phyloP scores from a whole-genome alignment of 1,140 invertebrate genomes.

The Pseudoatta argentina region DNA sequence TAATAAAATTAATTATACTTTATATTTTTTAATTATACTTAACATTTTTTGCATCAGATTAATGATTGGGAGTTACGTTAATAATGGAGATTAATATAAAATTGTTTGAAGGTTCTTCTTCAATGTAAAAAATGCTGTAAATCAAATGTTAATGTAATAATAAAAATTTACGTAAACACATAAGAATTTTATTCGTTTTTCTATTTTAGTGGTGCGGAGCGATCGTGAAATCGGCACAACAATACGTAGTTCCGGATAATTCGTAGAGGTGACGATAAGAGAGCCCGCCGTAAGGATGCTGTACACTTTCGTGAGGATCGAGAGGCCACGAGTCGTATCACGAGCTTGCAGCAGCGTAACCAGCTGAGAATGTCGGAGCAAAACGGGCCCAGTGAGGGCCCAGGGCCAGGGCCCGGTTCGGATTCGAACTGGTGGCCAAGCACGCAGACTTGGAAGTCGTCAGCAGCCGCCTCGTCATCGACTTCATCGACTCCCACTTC shows the following conservation, averaged over 20 bases:
- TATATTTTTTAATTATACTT: not conserved
- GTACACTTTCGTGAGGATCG: slow-evolving; percentile 74
- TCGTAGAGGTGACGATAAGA: slow-evolving; percentile 3
- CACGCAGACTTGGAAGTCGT: slow-evolving; percentile 82
- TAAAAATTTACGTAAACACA: not conserved
- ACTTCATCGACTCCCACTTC: slow-evolving; percentile 67
- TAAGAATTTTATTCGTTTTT: not conserved
- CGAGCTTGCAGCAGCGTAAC: slow-evolving; percentile 70
- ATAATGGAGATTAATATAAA: not conserved
- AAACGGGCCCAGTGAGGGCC: slow-evolving; percentile 83
- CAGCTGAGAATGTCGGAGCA: slow-evolving; percentile 86
- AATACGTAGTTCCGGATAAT: not conserved
- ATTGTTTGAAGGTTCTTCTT: not conserved
- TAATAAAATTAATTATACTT: not conserved
- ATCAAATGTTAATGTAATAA: not conserved
- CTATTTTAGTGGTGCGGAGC: not conserved
- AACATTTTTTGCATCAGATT: not conserved
- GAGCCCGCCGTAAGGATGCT: slow-evolving; percentile 81
- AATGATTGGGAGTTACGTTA: not conserved
- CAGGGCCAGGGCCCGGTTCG: slow-evolving; percentile 72
- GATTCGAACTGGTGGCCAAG: slow-evolving; percentile 83
- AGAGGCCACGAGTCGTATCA: slow-evolving; percentile 73
- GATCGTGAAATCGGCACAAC: not conserved
- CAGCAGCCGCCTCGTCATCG: slow-evolving; percentile 62
- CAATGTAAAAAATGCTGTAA: not conserved